A percentile compares a stretch with the other conserved stretches of the same genome.
Evolutionary conservation across 1,140 invertebrate genomes (phyloP).

Genomic region (Cydia pomonella): DNA sequence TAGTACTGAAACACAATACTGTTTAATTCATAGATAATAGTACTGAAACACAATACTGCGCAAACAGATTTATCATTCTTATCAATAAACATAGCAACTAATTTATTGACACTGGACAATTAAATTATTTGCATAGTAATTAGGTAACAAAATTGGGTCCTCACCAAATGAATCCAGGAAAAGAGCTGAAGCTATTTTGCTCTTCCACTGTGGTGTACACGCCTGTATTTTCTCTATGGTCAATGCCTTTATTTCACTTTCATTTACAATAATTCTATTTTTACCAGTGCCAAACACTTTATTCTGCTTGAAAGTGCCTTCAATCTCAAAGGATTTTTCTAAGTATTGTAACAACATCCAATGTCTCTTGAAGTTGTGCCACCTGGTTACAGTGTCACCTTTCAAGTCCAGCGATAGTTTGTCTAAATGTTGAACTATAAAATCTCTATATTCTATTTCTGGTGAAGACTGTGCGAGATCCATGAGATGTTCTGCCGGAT

Average conservation of each 20-base stretch:
- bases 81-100: conserved; percentile 13
- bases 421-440: conserved; percentile 82
- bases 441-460: conserved; percentile 81
- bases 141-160: conserved; percentile 37
- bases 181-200: conserved; percentile 77
- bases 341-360: conserved; percentile 82
- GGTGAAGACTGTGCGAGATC: conserved; percentile 78
- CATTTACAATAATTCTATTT: conserved; percentile 72
- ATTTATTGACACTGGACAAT: conserved; percentile 6
- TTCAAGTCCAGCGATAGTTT: conserved; percentile 68
- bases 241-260: conserved; percentile 73
- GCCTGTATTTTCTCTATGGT: conserved; percentile 78
- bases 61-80: conserved; percentile 12
- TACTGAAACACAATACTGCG: neutral
- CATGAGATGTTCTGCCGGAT: conserved; percentile 81
- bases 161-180: conserved; percentile 82
- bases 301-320: conserved; percentile 76
- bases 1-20: neutral
- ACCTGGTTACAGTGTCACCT: conserved; percentile 66
- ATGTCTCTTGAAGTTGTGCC: conserved; percentile 76
- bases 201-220: conserved; percentile 77
- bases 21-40: neutral
- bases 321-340: conserved; percentile 77
- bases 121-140: conserved; percentile 3
- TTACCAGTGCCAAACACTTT: conserved; percentile 74